Evolutionary conservation across 2,888 invertebrate species (phyloP).

Genomic region (Lochmaea capreae): DNA sequence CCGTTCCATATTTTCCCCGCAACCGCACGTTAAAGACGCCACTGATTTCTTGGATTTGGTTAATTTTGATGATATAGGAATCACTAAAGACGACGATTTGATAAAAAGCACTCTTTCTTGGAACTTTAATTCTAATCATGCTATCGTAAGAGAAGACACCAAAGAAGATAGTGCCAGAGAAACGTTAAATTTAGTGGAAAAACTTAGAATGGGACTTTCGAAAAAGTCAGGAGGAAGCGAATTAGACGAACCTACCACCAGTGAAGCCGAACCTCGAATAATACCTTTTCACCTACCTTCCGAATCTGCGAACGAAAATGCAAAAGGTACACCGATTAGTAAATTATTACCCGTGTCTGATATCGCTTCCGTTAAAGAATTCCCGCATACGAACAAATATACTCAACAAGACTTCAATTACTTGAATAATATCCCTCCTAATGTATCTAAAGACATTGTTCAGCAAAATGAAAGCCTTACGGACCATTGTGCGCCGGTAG

Average conservation of each 20-base stretch:
- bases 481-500: slow-evolving; percentile 62
- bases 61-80: slow-evolving; percentile 68
- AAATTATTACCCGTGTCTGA: slow-evolving; percentile 52
- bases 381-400: slow-evolving; percentile 36
- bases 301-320: slow-evolving; percentile 40
- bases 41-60: slow-evolving; percentile 73
- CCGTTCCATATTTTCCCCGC: slow-evolving; percentile 79
- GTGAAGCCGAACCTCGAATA: slow-evolving; percentile 58
- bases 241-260: slow-evolving; percentile 62
- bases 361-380: slow-evolving; percentile 39
- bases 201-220: slow-evolving; percentile 79
- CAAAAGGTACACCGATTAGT: slow-evolving; percentile 47
- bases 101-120: slow-evolving; percentile 73
- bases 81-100: slow-evolving; percentile 69
- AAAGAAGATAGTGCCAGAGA: slow-evolving; percentile 87
- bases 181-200: slow-evolving; percentile 86
- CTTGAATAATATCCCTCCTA: slow-evolving; percentile 57
- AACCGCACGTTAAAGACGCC: slow-evolving; percentile 69
- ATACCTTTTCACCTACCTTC: slow-evolving; percentile 55
- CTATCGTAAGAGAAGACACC: slow-evolving; percentile 79
- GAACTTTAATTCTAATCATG: slow-evolving; percentile 72
- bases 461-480: slow-evolving; percentile 58
- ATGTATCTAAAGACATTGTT: slow-evolving; percentile 56
- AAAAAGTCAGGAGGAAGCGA: slow-evolving; percentile 71
- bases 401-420: slow-evolving; percentile 48